A percentile compares a stretch with the other conserved stretches of the same genome.
phyloP scores from a whole-genome alignment of 2,113 vertebrate genomes.

The Cyprinodon variegatus region DNA sequence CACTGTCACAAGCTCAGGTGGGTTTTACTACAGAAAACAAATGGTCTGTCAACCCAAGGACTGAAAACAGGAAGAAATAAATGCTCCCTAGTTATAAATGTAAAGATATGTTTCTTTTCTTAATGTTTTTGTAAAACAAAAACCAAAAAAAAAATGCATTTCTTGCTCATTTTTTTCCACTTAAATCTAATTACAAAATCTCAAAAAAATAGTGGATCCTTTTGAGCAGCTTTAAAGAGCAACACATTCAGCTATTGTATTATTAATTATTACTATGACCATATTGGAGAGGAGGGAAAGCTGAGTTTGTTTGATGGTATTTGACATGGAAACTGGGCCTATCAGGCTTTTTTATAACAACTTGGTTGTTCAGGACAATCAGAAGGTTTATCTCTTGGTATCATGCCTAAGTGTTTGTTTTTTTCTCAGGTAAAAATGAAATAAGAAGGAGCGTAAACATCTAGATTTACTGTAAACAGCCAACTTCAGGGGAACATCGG shows the following conservation, averaged over 20 bases:
- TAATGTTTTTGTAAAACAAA: background rate
- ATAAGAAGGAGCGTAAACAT: slow-evolving; percentile 29
- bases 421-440: background rate
- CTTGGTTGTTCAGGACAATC: slow-evolving; percentile 29
- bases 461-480: slow-evolving; percentile 36
- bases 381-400: slow-evolving; percentile 8
- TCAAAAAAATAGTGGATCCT: slow-evolving; percentile 61
- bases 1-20: slow-evolving; percentile 42
- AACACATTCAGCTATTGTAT: slow-evolving; percentile 79
- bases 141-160: background rate
- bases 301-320: slow-evolving; percentile 74
- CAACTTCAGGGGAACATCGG: background rate
- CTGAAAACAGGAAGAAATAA: background rate
- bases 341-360: slow-evolving; percentile 36
- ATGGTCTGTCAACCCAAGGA: slow-evolving; percentile 1
- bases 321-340: slow-evolving; percentile 57
- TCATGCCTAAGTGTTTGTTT: slow-evolving; percentile 5
- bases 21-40: slow-evolving; percentile 24
- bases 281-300: slow-evolving; percentile 39
- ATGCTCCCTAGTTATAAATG: background rate
- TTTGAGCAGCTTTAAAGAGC: slow-evolving; percentile 72
- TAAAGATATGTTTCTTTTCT: background rate
- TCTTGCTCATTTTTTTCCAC: background rate
- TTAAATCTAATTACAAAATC: background rate
- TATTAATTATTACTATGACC: slow-evolving; percentile 77